Evolutionary conservation across 2,113 vertebrate genomes (phyloP).

Genomic region (Dinomys branickii): DNA sequence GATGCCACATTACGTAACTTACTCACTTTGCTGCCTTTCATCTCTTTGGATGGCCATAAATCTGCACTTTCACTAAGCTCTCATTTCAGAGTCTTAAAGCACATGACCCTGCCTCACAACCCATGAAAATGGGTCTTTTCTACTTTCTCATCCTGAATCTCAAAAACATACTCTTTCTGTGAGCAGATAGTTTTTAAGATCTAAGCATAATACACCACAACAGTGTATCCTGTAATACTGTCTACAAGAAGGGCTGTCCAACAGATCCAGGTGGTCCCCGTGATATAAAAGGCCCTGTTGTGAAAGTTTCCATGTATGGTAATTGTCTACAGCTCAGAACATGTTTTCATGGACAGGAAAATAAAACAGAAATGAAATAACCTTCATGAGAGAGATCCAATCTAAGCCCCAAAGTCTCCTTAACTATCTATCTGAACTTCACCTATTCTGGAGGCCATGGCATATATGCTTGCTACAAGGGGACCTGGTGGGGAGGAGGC

Average conservation of each 20-base stretch:
- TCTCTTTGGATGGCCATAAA: conserved; percentile 21
- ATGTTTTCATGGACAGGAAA: background rate
- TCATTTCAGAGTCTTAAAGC: conserved; percentile 28
- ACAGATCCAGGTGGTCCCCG: background rate
- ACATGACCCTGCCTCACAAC: background rate
- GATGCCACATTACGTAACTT: background rate
- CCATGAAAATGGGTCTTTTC: conserved; percentile 7
- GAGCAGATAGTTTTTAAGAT: conserved; percentile 16
- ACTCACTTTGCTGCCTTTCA: background rate
- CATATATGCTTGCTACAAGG: background rate
- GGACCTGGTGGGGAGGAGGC: background rate
- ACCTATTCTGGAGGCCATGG: background rate
- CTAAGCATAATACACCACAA: background rate
- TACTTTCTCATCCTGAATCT: background rate
- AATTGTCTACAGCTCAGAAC: background rate
- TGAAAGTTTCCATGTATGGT: background rate
- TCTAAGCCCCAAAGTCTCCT: background rate
- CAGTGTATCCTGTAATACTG: background rate
- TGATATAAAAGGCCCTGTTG: background rate
- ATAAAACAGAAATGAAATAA: background rate
- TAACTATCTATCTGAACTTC: background rate
- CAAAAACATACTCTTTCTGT: background rate
- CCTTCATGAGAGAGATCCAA: background rate
- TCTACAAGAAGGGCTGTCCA: background rate
- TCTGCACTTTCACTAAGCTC: background rate